Evolutionary conservation across 2,797 vertebrate species (phyloP).

Genomic region (Artibeus lituratus): DNA sequence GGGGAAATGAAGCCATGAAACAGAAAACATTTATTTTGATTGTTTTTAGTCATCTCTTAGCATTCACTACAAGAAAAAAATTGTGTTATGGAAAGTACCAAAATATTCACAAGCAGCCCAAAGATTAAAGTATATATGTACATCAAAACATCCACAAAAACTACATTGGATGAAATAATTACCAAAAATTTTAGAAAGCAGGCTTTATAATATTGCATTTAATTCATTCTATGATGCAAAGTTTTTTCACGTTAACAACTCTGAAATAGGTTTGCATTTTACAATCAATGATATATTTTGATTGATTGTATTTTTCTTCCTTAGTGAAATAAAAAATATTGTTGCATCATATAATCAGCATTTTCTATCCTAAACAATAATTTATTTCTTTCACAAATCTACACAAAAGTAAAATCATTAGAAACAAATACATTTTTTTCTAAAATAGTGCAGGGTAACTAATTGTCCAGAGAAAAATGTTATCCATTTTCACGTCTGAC

Average conservation of each 20-base stretch:
- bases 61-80: neutral
- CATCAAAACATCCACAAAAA: neutral
- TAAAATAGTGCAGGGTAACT: neutral
- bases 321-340: neutral
- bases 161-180: neutral
- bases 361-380: neutral
- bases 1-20: neutral
- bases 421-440: neutral
- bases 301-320: neutral
- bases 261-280: neutral
- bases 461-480: conserved; percentile 8
- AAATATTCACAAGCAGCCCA: neutral
- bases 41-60: neutral
- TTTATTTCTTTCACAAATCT: neutral
- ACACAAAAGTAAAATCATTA: neutral
- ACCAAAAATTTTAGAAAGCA: neutral
- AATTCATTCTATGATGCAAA: neutral
- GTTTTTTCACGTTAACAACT: neutral
- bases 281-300: neutral
- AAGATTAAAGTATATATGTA: neutral
- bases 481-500: conserved; percentile 47
- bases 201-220: neutral
- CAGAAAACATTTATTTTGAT: neutral
- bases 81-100: neutral
- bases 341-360: neutral